phyloP scores from a whole-genome alignment of 2,888 invertebrate genomes.

The Automeris io region DNA sequence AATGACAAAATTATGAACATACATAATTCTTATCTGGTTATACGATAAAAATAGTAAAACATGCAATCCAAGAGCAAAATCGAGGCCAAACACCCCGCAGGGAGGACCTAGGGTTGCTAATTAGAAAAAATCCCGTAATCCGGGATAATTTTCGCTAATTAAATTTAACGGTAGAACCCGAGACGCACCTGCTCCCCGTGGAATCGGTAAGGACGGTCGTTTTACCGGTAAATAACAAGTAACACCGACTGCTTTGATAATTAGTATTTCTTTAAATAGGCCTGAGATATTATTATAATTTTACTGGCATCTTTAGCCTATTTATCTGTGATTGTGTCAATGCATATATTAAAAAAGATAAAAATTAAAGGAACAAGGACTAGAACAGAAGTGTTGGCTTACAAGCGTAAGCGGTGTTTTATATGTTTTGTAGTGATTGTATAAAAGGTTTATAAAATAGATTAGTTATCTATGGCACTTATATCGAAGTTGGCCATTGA shows the following conservation, averaged over 20 bases:
- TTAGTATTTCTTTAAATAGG: conserved; percentile 16
- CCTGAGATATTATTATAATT: background rate
- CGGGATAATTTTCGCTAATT: conserved; percentile 60
- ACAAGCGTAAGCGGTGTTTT: no score
- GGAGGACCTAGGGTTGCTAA: conserved; percentile 25
- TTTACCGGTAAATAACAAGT: conserved; percentile 24
- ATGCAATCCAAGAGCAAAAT: background rate
- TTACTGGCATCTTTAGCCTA: background rate
- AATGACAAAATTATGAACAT: no score
- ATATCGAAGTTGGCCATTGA: no score
- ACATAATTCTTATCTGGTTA: background rate
- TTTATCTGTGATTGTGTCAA: no score
- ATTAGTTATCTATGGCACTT: no score
- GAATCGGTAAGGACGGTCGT: conserved; percentile 26
- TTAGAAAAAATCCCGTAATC: conserved; percentile 61
- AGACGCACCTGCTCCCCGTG: conserved; percentile 44
- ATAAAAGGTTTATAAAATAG: no score
- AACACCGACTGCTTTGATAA: conserved; percentile 27
- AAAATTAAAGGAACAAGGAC: no score
- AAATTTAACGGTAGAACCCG: conserved; percentile 43
- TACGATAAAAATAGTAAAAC: background rate
- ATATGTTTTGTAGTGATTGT: no score
- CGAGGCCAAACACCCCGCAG: background rate
- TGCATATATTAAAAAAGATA: no score
- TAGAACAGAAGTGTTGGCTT: no score